phyloP scores from a whole-genome alignment of 2,113 vertebrate species.

The Gambusia affinis region DNA sequence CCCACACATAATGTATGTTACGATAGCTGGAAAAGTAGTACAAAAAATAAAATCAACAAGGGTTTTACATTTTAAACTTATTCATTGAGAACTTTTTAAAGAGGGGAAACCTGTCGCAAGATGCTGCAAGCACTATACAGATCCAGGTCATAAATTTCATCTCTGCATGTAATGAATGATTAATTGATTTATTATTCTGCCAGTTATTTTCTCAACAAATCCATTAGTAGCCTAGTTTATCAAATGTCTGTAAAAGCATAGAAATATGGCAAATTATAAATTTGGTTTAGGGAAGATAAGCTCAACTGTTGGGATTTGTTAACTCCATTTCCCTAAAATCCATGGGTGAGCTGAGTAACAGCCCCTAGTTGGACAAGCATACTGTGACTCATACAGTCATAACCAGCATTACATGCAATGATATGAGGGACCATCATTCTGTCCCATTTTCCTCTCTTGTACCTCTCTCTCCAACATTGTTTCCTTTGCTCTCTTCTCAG shows the following conservation, averaged over 20 bases:
- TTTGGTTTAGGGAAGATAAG: background rate
- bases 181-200: background rate
- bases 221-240: background rate
- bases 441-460: conserved; percentile 28
- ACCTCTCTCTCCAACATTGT: conserved; percentile 14
- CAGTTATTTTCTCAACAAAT: background rate
- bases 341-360: background rate
- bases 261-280: background rate
- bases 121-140: background rate
- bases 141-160: background rate
- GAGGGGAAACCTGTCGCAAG: background rate
- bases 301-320: background rate
- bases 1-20: background rate
- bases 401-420: conserved; percentile 16
- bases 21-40: background rate
- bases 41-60: background rate
- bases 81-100: too few species aligned
- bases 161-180: background rate
- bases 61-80: too few species aligned
- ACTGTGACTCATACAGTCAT: conserved; percentile 29
- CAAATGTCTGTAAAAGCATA: background rate
- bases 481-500: conserved; percentile 36
- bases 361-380: conserved; percentile 1
- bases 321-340: background rate
- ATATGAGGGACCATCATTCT: conserved; percentile 22